Evolutionary conservation across 1,140 invertebrate species (phyloP), one percentile per base, ranked within the genome.

Genomic region (Drosophila lini): DNA sequence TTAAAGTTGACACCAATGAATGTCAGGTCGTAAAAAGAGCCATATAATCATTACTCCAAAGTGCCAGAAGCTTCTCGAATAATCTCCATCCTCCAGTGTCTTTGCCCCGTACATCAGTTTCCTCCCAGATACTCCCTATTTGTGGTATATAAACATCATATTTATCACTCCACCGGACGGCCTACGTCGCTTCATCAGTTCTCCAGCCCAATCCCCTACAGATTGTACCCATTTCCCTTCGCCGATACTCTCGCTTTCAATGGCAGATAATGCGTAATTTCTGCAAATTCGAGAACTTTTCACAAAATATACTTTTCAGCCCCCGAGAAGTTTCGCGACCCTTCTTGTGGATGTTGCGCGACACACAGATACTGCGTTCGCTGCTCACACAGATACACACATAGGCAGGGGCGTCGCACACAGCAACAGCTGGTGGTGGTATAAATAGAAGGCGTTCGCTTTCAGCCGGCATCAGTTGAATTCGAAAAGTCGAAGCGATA

Each of bases 271-370:
- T 52, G 71, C 44, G 78, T 80, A 64, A 63, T 64, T 41, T 60
- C 69, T 63, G 79, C 19, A 42, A 61, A 59, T 88, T 86, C 82
- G 48, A 86, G 82, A 86, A 85, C 58, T 71, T 64, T 50, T 67
- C 44, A 40, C 56, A 31, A 38, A 55, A 55, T 40, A 57, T 65
- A 56, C 48, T 53, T 65, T 52, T 65, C 56, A 78, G 71, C 34
- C 34, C 32, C 44, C 61, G 42, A 73, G 80, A 88, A 71, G 34
- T 61, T 88, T 71, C 84, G 71, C 56, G 59, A 34, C 40, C 53
- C 45, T 73, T 53, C 56, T 38, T n/a, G 8, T 55, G 38, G 52
- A 48, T 15, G 36, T 25, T 65, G 28, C 34, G 48, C 41, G 45
- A 8, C 41, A 42, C 67, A 50, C 41, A 42, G 45, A 42, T 31